A percentile compares a stretch with the other conserved stretches of the same genome.
Evolutionary conservation across 2,797 vertebrate genomes (phyloP).

Genomic region (Macrochelys suwanniensis): DNA sequence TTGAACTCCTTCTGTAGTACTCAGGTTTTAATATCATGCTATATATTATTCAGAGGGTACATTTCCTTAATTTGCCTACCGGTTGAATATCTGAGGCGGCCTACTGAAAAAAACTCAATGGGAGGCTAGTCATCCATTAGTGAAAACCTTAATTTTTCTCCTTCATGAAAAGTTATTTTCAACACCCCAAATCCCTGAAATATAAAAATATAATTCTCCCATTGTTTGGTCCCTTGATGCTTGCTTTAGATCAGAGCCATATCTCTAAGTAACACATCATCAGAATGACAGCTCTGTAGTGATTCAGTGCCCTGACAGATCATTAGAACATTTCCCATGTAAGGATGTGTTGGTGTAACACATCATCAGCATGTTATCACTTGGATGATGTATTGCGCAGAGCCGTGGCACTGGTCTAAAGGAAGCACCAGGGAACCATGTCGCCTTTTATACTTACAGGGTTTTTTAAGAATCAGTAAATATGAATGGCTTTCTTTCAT

Average conservation of each 20-base stretch:
- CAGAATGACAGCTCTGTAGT: slow-evolving; percentile 46
- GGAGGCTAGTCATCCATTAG: fast-evolving
- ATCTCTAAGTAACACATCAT: slow-evolving; percentile 67
- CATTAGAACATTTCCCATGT: slow-evolving; percentile 46
- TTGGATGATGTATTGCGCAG: slow-evolving; percentile 28
- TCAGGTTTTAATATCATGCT: neutral
- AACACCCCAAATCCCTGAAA: slow-evolving; percentile 46
- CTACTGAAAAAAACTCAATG: neutral
- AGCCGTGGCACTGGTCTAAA: slow-evolving; percentile 22
- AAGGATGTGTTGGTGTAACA: slow-evolving; percentile 35
- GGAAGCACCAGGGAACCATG: neutral
- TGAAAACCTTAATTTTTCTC: neutral
- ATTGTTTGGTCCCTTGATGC: slow-evolving; percentile 49
- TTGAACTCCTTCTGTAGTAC: neutral
- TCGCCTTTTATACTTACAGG: slow-evolving; percentile 18
- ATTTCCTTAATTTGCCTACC: neutral
- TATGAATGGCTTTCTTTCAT: neutral
- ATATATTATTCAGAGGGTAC: neutral
- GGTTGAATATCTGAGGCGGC: neutral
- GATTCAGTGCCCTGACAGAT: slow-evolving; percentile 54
- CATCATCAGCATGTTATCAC: slow-evolving; percentile 5
- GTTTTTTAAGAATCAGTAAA: slow-evolving; percentile 31
- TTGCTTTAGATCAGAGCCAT: slow-evolving; percentile 43
- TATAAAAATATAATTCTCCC: slow-evolving; percentile 42
- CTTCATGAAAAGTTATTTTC: slow-evolving; percentile 21